Conservation (phyloP, 1,140 invertebrate species). For the Elymnias hypermnestra region DNA sequence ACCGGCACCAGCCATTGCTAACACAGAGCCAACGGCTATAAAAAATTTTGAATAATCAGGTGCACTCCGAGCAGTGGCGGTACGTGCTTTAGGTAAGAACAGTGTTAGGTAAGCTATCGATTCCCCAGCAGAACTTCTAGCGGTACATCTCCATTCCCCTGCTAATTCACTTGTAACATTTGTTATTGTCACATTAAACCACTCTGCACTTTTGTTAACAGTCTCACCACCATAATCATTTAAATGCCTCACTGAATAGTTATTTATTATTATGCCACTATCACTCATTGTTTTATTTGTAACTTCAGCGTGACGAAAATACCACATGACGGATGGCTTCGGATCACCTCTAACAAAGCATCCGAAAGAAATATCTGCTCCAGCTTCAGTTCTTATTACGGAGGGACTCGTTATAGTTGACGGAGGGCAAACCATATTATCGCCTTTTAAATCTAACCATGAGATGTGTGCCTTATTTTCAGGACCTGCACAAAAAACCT, state of each 20-base stretch:
- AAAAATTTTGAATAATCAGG: constrained; percentile 66
- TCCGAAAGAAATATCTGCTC: constrained; percentile 80
- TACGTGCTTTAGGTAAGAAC: constrained; percentile 55
- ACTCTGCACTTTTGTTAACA: constrained; percentile 62
- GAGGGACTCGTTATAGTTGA: constrained; percentile 44
- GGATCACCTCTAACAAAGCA: constrained; percentile 89
- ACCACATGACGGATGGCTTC: constrained; percentile 87
- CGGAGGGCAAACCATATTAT: constrained; percentile 58
- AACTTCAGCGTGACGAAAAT: constrained; percentile 79
- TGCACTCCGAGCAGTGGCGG: constrained; percentile 49
- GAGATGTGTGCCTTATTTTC: constrained; percentile 37
- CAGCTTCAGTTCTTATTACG: constrained; percentile 56
- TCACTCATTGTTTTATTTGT: constrained; percentile 42
- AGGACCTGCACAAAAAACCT: constrained; percentile 52
- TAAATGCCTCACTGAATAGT: constrained; percentile 39
- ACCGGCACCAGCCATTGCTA: constrained; percentile 52
- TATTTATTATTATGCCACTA: constrained; percentile 45
- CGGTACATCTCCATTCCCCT: constrained; percentile 68
- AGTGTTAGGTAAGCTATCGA: constrained; percentile 54
- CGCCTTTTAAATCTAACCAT: constrained; percentile 48
- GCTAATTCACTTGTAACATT: constrained; percentile 67
- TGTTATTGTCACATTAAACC: constrained; percentile 64
- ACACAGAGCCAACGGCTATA: constrained; percentile 49
- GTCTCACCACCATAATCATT: constrained; percentile 49
- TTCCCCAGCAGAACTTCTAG: constrained; percentile 59